These are phyloP conservation scores for Brachionichthys hirsutus DNA, from an alignment of 2,113 vertebrate genomes.

Conservation along the genomic window DNA sequence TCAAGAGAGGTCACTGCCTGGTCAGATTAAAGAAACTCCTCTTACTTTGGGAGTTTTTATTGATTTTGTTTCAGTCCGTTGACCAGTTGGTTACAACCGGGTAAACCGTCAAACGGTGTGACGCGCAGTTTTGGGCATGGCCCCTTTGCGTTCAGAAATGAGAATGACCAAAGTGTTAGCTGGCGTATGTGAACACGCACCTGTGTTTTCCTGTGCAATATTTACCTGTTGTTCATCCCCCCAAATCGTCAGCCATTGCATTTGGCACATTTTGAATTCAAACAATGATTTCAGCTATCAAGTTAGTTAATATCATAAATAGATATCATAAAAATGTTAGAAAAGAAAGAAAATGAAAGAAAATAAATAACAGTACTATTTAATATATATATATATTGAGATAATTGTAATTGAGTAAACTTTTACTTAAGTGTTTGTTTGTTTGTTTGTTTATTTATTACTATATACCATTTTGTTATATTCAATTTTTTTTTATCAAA, in stretches of 20 bases:
- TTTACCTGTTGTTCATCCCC: constrained; percentile 16
- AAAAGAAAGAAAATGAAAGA: no score
- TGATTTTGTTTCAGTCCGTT: constrained; percentile 71
- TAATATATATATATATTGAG: no score
- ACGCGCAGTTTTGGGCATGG: constrained; percentile 24
- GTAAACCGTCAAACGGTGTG: constrained; percentile 57
- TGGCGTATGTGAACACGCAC: not conserved
- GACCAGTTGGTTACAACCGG: constrained; percentile 56
- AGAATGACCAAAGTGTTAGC: constrained; percentile 25
- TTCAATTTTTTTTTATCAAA: no score
- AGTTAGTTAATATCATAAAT: not conserved
- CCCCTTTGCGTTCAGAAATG: constrained; percentile 18
- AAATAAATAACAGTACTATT: no score
- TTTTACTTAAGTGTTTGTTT: no score
- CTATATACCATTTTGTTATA: no score
- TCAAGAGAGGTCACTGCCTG: constrained; percentile 78
- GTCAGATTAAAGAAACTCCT: constrained; percentile 69
- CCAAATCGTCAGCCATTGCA: constrained; percentile 14
- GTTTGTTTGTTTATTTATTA: no score
- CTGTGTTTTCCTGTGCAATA: constrained; percentile 24
- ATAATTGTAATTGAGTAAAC: no score
- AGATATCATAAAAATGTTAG: no score
- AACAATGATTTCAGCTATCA: not conserved
- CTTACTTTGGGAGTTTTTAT: constrained; percentile 69
- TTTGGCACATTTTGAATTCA: constrained; percentile 1